Conservation (phyloP, 2,797 vertebrate genomes). For the Fistularia tabacaria region DNA sequence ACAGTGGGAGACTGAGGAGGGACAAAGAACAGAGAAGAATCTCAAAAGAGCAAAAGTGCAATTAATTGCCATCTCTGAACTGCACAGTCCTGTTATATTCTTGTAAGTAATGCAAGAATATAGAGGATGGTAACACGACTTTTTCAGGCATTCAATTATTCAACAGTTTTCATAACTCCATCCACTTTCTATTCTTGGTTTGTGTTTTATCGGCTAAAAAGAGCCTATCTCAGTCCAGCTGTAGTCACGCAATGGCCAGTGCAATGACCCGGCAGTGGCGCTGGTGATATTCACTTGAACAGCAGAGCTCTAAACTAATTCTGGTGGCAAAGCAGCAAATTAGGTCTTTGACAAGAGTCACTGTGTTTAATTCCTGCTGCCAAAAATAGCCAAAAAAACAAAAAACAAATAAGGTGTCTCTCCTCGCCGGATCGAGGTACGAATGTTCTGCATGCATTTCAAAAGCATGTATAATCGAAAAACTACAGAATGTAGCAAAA, state of each 20-base stretch:
- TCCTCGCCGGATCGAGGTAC: too few relatives aligned
- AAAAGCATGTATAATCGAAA: too few relatives aligned
- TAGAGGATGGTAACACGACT: constrained; percentile 5
- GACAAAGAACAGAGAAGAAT: neutral
- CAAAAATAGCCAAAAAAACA: constrained; percentile 4
- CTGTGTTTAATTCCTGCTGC: constrained; percentile 1
- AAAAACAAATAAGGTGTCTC: neutral
- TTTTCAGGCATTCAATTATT: constrained; percentile 40
- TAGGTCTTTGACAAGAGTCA: constrained; percentile 1
- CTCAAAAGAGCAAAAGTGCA: neutral
- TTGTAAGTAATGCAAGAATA: constrained; percentile 11
- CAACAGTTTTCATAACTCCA: constrained; percentile 24
- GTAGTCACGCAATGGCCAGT: constrained; percentile 32
- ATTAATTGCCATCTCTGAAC: constrained; percentile 1
- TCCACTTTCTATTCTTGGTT: constrained; percentile 33
- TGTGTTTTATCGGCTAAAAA: constrained; percentile 28
- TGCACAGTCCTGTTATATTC: neutral
- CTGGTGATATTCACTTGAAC: constrained; percentile 21
- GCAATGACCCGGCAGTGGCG: constrained; percentile 25
- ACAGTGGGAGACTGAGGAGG: neutral
- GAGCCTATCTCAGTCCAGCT: constrained; percentile 13
- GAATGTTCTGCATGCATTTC: too few relatives aligned
- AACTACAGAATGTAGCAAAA: too few relatives aligned
- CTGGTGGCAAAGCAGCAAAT: constrained; percentile 1
- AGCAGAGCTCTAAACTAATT: neutral